phyloP scores from a whole-genome alignment of 2,113 vertebrate species.

The Amblyornis subalaris region DNA sequence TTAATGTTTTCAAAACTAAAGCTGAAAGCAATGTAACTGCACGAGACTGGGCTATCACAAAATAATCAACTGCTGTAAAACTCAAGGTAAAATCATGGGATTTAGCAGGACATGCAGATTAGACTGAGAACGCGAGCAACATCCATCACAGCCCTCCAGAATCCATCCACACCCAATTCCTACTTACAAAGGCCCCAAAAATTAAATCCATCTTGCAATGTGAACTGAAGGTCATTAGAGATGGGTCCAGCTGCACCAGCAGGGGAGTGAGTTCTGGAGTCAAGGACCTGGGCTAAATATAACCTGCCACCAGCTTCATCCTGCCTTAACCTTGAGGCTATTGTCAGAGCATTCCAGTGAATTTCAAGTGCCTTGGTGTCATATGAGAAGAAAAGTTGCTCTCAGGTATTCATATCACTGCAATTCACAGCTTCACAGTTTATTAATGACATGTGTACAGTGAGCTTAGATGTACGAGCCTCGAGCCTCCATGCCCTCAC shows the following conservation, averaged over 20 bases:
- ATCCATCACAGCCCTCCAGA: not conserved
- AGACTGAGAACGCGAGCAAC: fast-evolving
- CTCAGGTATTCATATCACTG: not conserved
- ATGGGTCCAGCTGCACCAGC: not conserved
- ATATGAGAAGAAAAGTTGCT: not conserved
- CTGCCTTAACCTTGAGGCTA: not conserved
- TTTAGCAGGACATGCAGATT: not conserved
- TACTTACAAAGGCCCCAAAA: not conserved
- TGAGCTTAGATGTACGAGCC: not conserved
- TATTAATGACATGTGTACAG: not conserved
- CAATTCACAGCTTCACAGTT: not conserved
- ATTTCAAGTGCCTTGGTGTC: not conserved
- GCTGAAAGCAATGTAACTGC: not conserved
- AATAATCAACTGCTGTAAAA: not conserved
- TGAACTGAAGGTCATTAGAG: not conserved
- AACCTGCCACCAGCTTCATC: not conserved
- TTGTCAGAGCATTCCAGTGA: not conserved
- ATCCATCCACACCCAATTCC: not conserved
- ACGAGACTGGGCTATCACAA: not conserved
- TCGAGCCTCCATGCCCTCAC: not conserved
- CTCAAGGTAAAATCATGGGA: not conserved
- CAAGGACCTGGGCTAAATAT: not conserved
- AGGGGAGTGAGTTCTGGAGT: not conserved
- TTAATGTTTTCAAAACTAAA: not conserved
- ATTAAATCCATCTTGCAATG: not conserved